Evolutionary conservation across 2,797 vertebrate species (phyloP), one percentile per base, ranked within the genome.

Genomic region (Fistularia commersonii): DNA sequence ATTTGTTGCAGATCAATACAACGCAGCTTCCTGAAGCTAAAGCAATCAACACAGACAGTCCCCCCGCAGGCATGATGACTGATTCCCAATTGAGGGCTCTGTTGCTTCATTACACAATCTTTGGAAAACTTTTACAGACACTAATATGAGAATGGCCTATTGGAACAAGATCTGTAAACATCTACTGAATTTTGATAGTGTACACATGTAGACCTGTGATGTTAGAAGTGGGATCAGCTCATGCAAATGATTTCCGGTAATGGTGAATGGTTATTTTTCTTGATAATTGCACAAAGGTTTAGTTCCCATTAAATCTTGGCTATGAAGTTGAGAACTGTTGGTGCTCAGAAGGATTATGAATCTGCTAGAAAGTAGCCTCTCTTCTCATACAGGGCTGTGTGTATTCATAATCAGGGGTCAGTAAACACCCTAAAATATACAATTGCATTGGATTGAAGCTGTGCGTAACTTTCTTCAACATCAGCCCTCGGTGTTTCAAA

Each of bases 321-420:
- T 76, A 48, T 52, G 57, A 72, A 61, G 37, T 72, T 46, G 9
- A 69, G 67, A 69, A 77, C 69, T 74, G 60, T 64, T 52, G 48
- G 45, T 51, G 51, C 62, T 56, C 66, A 67, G 64, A 75, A 66
- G 69, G 65, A 68, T 82, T 81, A 66, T 41, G 48, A 77, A 64
- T 52, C 53, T 51, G 51, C 64, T 59, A 67, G 45, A 67, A 61
- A 74, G 64, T 54, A 77, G 72, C 76, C 61, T 54, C 61, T 66
- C 69, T 55, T 55, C 56, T 69, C 61, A 40, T 12, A 60, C 70
- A 50, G 41, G 53, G 54, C 56, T 46, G 57, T 56, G 60, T 15
- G 54, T 57, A 68, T 64, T 54, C 48, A 54, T 69, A 81, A 82
- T 76, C 1, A 60, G 59, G 41, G 53, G 42, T 42, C 14, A 32